Evolutionary conservation across 2,113 vertebrate species (phyloP), one percentile per base, ranked within the genome.

Genomic region (Ictalurus furcatus): DNA sequence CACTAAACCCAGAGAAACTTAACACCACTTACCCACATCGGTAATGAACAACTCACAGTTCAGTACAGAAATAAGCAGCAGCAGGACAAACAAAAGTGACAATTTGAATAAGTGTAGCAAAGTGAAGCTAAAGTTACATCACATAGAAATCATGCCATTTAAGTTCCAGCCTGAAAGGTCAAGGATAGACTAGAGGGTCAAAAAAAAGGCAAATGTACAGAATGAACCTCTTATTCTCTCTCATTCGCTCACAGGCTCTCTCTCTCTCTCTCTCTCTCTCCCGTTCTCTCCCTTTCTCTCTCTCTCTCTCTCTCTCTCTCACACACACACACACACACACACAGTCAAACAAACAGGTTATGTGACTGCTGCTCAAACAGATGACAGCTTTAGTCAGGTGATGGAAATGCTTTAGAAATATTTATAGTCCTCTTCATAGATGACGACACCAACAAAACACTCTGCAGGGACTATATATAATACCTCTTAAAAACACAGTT

Each of bases 1-100:
- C 87, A 93, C 92, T 94, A 94, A 94, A 93, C 93, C 91, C 73
- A 94, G 92, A 93, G 94, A 92, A 94, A 95, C 92, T 63, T 92
- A 85, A 95, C 88, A 92, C 94, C 87, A 87, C 90, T 19, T 48
- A 81, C 21, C 25, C 76, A 54, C 19, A 40, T 52, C 5, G 84
- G 73, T 59, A 85, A 65, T 87, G 71, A 28, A n/a, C 30, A 83
- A 54, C 28, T 37, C 7, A 56, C 21, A 73, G 63, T 56, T 21
- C 73, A 52, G 25, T 71, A 81, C n/a, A 76, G 14, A 76, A 85
- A 34, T 17, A 17, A 83, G 6, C 6, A 23, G 56, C 13, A 19
- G 28, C 48, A 63, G 37, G 21, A 87, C 37, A 81, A 19, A 73
- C n/a, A 30, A 58, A 37, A 56, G 30, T n/a, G 52, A 83, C 30